Conservation (phyloP, 64 coral and sea anemone species). For the Porites lutea region DNA sequence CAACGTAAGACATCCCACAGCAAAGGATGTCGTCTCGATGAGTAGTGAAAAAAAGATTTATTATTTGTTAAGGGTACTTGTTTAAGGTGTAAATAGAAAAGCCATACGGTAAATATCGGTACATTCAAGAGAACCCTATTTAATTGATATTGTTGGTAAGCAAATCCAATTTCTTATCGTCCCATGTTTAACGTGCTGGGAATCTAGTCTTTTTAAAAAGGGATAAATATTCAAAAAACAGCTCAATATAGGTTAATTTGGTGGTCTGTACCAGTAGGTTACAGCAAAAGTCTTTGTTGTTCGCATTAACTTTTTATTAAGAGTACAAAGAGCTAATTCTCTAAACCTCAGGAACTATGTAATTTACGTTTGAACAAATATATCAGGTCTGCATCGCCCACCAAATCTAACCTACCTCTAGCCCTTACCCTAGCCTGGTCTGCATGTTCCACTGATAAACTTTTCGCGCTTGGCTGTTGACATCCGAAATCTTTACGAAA, state of each 20-base stretch:
- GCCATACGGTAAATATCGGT: constrained; percentile 13
- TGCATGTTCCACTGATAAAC: too few relatives aligned
- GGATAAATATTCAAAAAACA: too few relatives aligned
- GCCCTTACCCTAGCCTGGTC: too few relatives aligned
- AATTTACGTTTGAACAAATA: too few relatives aligned
- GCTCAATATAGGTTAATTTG: too few relatives aligned
- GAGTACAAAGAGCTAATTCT: too few relatives aligned
- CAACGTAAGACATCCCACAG: neutral
- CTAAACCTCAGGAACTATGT: too few relatives aligned
- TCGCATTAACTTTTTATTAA: too few relatives aligned
- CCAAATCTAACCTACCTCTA: too few relatives aligned
- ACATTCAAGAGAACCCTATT: neutral
- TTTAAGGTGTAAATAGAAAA: constrained; percentile 7
- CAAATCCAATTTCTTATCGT: neutral
- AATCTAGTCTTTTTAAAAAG: neutral
- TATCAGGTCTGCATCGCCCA: too few relatives aligned
- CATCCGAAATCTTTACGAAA: too few relatives aligned
- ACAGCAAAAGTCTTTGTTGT: neutral
- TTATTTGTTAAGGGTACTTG: neutral
- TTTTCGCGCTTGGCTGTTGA: too few relatives aligned
- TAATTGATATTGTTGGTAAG: neutral
- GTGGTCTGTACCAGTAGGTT: neutral
- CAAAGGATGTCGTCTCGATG: constrained; percentile 16
- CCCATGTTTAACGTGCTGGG: neutral
- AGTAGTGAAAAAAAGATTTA: constrained; percentile 57